Conservation (phyloP, 2,888 invertebrate genomes). For the Ophonus ardosiacus region DNA sequence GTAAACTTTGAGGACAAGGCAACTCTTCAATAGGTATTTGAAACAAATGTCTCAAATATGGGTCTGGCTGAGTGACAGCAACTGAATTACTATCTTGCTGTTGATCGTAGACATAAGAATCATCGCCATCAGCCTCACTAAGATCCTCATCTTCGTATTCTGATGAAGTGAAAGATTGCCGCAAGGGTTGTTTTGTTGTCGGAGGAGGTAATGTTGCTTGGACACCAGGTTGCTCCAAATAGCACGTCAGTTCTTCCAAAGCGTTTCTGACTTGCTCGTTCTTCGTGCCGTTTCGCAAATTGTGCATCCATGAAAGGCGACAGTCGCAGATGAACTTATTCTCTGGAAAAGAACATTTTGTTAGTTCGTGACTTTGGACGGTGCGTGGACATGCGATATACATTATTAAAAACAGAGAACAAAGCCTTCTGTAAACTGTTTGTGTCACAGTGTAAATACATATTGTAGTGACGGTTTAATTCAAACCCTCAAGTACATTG, state of each 20-base stretch:
- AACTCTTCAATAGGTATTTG: slow-evolving; percentile 71
- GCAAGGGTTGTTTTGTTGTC: slow-evolving; percentile 47
- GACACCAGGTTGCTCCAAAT: slow-evolving; percentile 76
- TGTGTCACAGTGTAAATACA: slow-evolving; percentile 25
- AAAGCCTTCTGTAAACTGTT: background rate
- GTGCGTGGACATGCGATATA: slow-evolving; percentile 11
- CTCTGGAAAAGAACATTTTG: slow-evolving; percentile 78
- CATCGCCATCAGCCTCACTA: slow-evolving; percentile 65
- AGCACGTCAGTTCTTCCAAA: slow-evolving; percentile 85
- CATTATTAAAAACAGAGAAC: slow-evolving; percentile 29
- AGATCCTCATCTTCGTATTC: slow-evolving; percentile 66
- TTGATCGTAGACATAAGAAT: slow-evolving; percentile 68
- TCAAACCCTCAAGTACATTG: too few relatives aligned
- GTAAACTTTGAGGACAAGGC: slow-evolving; percentile 73
- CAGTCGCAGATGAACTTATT: slow-evolving; percentile 92
- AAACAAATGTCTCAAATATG: slow-evolving; percentile 69
- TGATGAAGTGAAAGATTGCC: slow-evolving; percentile 53
- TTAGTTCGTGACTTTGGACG: slow-evolving; percentile 1
- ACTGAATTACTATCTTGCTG: slow-evolving; percentile 68
- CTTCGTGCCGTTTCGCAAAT: slow-evolving; percentile 85
- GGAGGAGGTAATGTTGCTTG: slow-evolving; percentile 63
- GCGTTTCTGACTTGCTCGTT: slow-evolving; percentile 83
- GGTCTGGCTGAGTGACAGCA: slow-evolving; percentile 67
- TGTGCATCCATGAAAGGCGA: slow-evolving; percentile 88
- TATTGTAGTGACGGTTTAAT: too few relatives aligned